Base-by-base conservation (phyloP, 2,113 vertebrate species). In the Procavia capensis region DNA sequence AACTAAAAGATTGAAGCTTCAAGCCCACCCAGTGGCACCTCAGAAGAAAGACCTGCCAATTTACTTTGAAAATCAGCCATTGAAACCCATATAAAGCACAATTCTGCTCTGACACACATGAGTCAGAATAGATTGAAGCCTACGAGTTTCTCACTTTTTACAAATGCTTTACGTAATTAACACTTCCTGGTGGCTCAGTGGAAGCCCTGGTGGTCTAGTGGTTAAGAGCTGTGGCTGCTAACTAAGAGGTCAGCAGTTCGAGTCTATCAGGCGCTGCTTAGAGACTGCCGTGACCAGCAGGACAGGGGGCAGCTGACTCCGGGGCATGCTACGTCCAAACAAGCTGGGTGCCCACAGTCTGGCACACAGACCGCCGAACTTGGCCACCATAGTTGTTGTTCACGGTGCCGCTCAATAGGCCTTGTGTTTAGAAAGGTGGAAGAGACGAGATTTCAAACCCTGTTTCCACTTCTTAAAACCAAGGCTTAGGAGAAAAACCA, bases 311-410 rank as follows among this genome's bases (percentile, higher is more conserved):
- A 83, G 88, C 82, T 93, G 93, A 76, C 43, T 7, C 17, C 5
- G n/a, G 79, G 59, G 93, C 85, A 41, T 1, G 29, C 91, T 84
- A 91, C 50, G 95, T 84, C 94, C 88, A 22, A 43, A 79, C 95
- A 94, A 63, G 92, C 90, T 25, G 2, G 20, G 74, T 61, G 93
- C 84, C 64, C 80, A 94, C 80, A 68, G 64, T 66, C 89, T 94
- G 93, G 75, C 91, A 50, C 43, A 34, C 64, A 61, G 27, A 66
- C 47, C 59, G 17, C 41, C 19, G 5, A 6, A 34, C 90, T 93
- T 97, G 97, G 87, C 92, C 43, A 70, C 20, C 74, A 96, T 76
- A 88, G 61, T 98, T 97, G 61, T 98, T 97, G 97, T 95, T 98
- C 97, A 96, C 90, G 91, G 24, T 74, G 79, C 95, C 78, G 85